A percentile compares a stretch with the other conserved stretches of the same genome.
These are phyloP conservation scores for Malacosoma neustria DNA, from an alignment of 2,888 invertebrate species.

Conservation along the genomic window DNA sequence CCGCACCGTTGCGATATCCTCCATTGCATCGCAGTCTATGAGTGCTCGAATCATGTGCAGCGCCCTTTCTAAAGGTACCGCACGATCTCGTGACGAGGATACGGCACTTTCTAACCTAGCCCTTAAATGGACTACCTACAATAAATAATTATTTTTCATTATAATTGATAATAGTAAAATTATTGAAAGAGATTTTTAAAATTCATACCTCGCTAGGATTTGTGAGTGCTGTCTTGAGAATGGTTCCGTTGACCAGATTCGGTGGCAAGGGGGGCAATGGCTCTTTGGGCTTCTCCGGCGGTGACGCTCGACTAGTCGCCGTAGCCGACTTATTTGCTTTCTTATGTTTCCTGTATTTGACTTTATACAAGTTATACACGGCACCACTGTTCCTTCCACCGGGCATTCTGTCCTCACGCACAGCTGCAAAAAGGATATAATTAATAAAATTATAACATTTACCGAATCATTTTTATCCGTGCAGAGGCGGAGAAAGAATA, in stretches of 20 bases:
- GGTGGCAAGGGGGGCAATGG: slow-evolving; percentile 77
- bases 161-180: too few relatives aligned
- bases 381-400: slow-evolving; percentile 99
- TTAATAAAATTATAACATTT: slow-evolving; percentile 9
- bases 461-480: slow-evolving; percentile 5
- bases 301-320: slow-evolving; percentile 61
- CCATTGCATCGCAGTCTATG: slow-evolving; percentile 97
- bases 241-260: slow-evolving; percentile 92
- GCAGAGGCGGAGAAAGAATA: too few relatives aligned
- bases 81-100: slow-evolving; percentile 88
- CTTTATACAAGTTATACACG: slow-evolving; percentile 99
- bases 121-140: slow-evolving; percentile 84
- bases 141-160: slow-evolving; percentile 13
- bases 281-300: slow-evolving; percentile 64
- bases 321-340: slow-evolving; percentile 79
- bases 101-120: slow-evolving; percentile 92
- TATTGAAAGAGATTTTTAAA: neutral
- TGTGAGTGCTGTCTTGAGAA: slow-evolving; percentile 94
- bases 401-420: slow-evolving; percentile 99
- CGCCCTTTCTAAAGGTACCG: slow-evolving; percentile 88
- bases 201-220: slow-evolving; percentile 87
- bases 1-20: slow-evolving; percentile 94
- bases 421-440: slow-evolving; percentile 78
- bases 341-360: slow-evolving; percentile 98
- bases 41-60: slow-evolving; percentile 92